phyloP scores from a whole-genome alignment of 2,113 vertebrate species.

The Gymnogyps californianus region DNA sequence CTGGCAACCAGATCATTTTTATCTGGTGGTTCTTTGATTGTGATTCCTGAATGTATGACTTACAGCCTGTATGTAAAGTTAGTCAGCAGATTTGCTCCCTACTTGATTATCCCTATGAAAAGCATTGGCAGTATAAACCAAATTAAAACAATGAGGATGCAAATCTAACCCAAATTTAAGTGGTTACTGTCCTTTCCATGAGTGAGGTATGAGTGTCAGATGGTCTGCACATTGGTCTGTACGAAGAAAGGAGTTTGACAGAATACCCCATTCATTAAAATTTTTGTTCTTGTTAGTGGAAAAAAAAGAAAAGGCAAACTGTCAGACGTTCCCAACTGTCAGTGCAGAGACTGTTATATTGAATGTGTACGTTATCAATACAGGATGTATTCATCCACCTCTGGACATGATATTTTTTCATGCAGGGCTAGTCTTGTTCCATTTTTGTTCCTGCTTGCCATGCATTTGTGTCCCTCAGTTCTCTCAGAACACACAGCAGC shows the following conservation, averaged over 20 bases:
- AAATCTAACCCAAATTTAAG: background rate
- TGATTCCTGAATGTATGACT: background rate
- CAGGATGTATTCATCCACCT: background rate
- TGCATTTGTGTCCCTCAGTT: background rate
- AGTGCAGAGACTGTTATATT: background rate
- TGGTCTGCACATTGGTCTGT: background rate
- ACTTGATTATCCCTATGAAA: background rate
- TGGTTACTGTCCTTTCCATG: background rate
- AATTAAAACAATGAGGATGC: background rate
- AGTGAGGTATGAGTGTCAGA: background rate
- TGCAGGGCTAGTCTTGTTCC: background rate
- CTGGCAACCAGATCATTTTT: background rate
- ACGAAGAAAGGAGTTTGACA: background rate
- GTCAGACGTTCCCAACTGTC: background rate
- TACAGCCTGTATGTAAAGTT: background rate
- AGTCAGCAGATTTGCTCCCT: background rate
- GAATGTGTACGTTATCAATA: background rate
- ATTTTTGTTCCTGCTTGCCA: background rate
- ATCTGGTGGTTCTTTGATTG: background rate
- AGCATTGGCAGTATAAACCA: background rate
- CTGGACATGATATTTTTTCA: background rate
- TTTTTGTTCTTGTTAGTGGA: background rate
- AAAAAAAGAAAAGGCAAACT: background rate
- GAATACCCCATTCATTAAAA: background rate
- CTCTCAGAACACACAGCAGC: background rate